phyloP scores from a whole-genome alignment of 2,797 vertebrate genomes.

The Darevskia mixta region DNA sequence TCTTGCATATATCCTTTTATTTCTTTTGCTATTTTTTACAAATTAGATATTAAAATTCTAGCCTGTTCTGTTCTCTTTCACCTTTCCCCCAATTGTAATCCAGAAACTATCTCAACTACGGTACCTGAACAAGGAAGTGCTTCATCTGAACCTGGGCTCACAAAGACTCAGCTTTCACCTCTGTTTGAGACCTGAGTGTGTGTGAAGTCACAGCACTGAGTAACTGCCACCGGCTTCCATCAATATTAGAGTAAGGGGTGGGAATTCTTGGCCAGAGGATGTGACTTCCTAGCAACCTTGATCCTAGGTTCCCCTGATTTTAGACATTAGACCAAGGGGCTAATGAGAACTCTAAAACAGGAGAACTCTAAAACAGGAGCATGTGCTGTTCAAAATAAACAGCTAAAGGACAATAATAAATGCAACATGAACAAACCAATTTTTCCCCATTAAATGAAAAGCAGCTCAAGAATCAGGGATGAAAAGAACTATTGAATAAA shows the following conservation, averaged over 20 bases:
- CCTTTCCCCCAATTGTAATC: not conserved
- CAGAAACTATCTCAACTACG: too few relatives aligned
- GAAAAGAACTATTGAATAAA: constrained; percentile 46
- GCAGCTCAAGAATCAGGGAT: constrained; percentile 36
- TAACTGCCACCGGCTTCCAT: not conserved
- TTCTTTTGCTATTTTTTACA: not conserved
- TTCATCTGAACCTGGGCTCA: not conserved
- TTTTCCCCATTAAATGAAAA: constrained; percentile 52
- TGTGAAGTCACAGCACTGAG: not conserved
- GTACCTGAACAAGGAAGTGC: not conserved
- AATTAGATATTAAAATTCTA: not conserved
- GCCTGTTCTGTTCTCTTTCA: not conserved
- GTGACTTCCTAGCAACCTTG: not conserved
- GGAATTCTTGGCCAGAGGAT: not conserved
- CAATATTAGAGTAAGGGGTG: too few relatives aligned
- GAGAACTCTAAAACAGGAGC: not conserved
- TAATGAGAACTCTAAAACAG: not conserved
- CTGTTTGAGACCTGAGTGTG: not conserved
- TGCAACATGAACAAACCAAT: not conserved
- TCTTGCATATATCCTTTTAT: not conserved
- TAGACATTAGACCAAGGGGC: not conserved
- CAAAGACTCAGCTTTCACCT: not conserved
- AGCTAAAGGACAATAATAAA: not conserved
- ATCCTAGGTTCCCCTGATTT: not conserved
- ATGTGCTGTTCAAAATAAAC: not conserved